phyloP scores from a whole-genome alignment of 2,888 invertebrate genomes.

The Drosophila anomelani region DNA sequence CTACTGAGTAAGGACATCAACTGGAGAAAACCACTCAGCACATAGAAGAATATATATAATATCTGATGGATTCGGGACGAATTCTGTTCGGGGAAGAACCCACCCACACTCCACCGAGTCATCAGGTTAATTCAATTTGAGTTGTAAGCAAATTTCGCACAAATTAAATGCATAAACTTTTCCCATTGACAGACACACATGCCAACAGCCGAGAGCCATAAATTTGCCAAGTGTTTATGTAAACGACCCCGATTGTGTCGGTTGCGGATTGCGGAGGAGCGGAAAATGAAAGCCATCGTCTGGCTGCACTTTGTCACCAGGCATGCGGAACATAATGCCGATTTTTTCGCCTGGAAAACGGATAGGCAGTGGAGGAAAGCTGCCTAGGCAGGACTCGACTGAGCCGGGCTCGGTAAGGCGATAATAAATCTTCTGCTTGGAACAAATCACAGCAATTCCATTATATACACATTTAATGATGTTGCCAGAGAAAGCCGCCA shows the following conservation, averaged over 20 bases:
- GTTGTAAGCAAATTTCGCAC: constrained; percentile 71
- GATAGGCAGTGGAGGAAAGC: background rate
- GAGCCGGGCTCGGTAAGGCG: constrained; percentile 47
- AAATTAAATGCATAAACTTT: constrained; percentile 77
- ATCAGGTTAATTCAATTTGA: constrained; percentile 76
- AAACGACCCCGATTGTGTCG: constrained; percentile 70
- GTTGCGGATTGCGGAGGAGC: constrained; percentile 20
- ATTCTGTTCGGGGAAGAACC: constrained; percentile 23
- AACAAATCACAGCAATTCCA: constrained; percentile 80
- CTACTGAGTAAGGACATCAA: constrained; percentile 22
- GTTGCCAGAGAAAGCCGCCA: constrained; percentile 56
- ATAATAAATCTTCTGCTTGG: constrained; percentile 74
- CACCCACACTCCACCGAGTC: constrained; percentile 48
- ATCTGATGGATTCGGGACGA: constrained; percentile 5
- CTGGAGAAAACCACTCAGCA: background rate
- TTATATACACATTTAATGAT: constrained; percentile 80
- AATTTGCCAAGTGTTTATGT: constrained; percentile 72
- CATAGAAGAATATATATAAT: background rate
- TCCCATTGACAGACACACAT: constrained; percentile 62
- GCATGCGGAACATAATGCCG: constrained; percentile 75
- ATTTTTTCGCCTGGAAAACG: constrained; percentile 76
- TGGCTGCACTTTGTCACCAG: constrained; percentile 75
- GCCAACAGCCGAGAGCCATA: constrained; percentile 52
- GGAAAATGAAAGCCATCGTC: constrained; percentile 40
- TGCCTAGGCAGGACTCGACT: background rate